Evolutionary conservation across 2,888 invertebrate genomes (phyloP).

Genomic region (Drosophila bunnanda): DNA sequence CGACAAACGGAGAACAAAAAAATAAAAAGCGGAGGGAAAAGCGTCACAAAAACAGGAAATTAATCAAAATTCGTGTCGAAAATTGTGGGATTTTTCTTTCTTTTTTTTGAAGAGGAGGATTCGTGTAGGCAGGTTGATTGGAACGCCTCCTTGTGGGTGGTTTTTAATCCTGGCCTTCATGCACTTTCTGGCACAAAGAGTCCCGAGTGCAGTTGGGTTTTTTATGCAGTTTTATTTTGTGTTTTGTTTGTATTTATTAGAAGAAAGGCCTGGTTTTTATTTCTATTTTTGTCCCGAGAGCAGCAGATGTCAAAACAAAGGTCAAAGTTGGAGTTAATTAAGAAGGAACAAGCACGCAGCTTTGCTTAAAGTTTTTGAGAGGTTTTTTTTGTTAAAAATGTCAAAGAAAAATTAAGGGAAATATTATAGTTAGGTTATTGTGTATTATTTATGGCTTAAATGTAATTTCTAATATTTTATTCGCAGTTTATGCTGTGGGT

Average conservation of each 20-base stretch:
- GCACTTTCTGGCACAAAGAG: constrained; percentile 31
- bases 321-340: not conserved
- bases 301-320: constrained; percentile 27
- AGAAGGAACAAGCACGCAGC: not conserved
- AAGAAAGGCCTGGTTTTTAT: not conserved
- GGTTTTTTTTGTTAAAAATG: too few species aligned
- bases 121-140: constrained; percentile 31
- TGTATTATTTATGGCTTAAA: too few species aligned
- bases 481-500: too few species aligned
- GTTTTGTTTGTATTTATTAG: not conserved
- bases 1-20: constrained; percentile 22
- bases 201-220: constrained; percentile 8
- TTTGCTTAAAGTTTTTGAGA: not conserved
- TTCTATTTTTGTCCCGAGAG: not conserved
- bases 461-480: not conserved
- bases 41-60: constrained; percentile 29
- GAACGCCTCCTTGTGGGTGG: constrained; percentile 53
- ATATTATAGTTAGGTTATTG: too few species aligned
- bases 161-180: constrained; percentile 25
- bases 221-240: not conserved
- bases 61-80: constrained; percentile 45
- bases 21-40: constrained; percentile 2
- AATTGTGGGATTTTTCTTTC: constrained; percentile 23
- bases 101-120: constrained; percentile 2
- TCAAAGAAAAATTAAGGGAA: not conserved